These are phyloP conservation scores for Antennarius maculatus DNA, from an alignment of 2,797 vertebrate species.

Conservation along the genomic window DNA sequence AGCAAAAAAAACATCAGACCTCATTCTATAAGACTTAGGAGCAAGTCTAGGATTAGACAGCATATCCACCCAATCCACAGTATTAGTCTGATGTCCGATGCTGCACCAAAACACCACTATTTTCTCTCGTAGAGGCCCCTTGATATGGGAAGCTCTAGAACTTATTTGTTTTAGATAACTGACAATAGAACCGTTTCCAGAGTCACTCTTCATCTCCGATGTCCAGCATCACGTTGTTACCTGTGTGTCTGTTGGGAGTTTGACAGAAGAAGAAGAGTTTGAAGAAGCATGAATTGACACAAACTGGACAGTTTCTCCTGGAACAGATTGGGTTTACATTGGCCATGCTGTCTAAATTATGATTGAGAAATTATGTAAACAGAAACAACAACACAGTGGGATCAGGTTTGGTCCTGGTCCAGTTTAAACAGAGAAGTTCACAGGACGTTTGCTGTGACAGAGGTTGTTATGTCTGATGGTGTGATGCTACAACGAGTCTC, in stretches of 20 bases:
- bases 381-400: not conserved
- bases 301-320: not conserved
- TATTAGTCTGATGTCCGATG: not conserved
- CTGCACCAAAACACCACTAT: not conserved
- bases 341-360: conserved; percentile 1
- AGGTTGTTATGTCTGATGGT: conserved; percentile 32
- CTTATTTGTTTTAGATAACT: not conserved
- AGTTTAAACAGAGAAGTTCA: conserved; percentile 6
- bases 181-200: not conserved
- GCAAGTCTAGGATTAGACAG: not conserved
- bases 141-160: not conserved
- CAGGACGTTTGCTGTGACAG: conserved; percentile 24
- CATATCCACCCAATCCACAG: not conserved
- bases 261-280: not conserved
- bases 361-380: not conserved
- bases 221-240: not conserved
- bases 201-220: not conserved
- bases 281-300: no score
- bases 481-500: conserved; percentile 53
- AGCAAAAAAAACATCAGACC: not conserved
- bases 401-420: conserved; percentile 8
- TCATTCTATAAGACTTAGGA: not conserved
- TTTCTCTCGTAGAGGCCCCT: not conserved
- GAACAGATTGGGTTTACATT: conserved; percentile 4
- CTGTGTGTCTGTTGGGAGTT: not conserved